phyloP scores from a whole-genome alignment of 2,113 vertebrate species.

The Bolborhynchus lineola region DNA sequence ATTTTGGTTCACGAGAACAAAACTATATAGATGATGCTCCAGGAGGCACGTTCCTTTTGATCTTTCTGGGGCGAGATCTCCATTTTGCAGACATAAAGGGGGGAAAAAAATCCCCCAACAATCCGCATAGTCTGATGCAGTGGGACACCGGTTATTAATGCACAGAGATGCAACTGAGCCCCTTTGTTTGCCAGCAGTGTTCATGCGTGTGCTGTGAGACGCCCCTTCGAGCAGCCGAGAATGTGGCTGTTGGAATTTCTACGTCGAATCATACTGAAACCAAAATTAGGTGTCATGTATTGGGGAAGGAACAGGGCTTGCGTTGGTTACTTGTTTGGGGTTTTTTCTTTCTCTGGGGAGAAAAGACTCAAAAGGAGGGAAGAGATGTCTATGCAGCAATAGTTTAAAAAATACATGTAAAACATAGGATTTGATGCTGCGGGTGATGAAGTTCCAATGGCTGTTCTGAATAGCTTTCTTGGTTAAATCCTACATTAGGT shows the following conservation, averaged over 20 bases:
- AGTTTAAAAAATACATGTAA: neutral
- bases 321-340: neutral
- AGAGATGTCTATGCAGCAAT: neutral
- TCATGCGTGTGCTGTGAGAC: neutral
- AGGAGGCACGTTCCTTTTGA: neutral
- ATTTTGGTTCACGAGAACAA: neutral
- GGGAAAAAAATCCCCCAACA: neutral
- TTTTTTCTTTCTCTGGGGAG: neutral
- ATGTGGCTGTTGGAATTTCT: conserved; percentile 13
- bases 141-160: conserved; percentile 57
- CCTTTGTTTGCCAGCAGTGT: conserved; percentile 64
- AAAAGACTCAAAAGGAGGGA: neutral
- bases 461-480: neutral
- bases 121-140: conserved; percentile 47
- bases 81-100: conserved; percentile 26
- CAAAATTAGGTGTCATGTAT: neutral
- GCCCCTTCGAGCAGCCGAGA: neutral
- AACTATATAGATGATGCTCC: neutral
- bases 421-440: neutral
- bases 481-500: neutral
- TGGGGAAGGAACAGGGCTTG: neutral
- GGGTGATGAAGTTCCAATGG: neutral
- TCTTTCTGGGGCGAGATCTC: conserved; percentile 8
- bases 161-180: conserved; percentile 50
- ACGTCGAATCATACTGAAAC: neutral